These are phyloP conservation scores for Rostratula benghalensis DNA, from an alignment of 2,113 vertebrate genomes.

Conservation along the genomic window DNA sequence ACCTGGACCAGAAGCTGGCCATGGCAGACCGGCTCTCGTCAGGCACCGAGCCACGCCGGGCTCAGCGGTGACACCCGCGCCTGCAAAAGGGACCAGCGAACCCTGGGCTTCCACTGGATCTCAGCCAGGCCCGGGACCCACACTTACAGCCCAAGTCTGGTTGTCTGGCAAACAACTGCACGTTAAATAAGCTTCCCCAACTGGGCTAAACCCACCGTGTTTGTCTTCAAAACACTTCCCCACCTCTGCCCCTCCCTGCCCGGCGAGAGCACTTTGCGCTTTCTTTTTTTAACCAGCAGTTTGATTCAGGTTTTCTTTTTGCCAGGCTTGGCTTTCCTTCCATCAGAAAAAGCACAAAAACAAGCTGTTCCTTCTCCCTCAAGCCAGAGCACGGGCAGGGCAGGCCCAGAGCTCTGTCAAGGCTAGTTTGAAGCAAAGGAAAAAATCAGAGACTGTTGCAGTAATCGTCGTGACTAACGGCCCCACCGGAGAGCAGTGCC, in stretches of 20 bases:
- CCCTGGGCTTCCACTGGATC: not conserved
- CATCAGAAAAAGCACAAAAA: not conserved
- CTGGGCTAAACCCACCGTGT: not conserved
- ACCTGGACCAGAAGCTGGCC: not conserved
- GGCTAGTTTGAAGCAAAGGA: not conserved
- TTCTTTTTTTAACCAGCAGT: not conserved
- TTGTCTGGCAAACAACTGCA: not conserved
- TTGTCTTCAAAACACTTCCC: conserved; percentile 5
- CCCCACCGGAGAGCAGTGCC: not conserved
- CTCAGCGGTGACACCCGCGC: not conserved
- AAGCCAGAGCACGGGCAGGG: not conserved
- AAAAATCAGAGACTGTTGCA: not conserved
- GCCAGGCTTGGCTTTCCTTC: conserved; percentile 13
- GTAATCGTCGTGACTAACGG: not conserved
- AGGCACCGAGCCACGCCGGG: not conserved
- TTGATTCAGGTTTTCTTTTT: not conserved
- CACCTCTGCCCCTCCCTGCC: conserved; percentile 13
- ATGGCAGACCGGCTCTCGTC: fast-evolving
- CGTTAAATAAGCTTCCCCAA: not conserved
- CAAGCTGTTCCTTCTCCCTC: conserved; percentile 20
- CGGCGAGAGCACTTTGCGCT: not conserved
- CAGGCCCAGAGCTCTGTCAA: not conserved
- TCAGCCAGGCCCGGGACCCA: not conserved
- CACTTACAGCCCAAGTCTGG: conserved; percentile 8
- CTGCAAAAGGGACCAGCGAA: not conserved